Percentiles rank a stretch among this genome's conserved stretches.
Conservation (phyloP, 2,113 vertebrate genomes). For the Prunella fulvescens region DNA sequence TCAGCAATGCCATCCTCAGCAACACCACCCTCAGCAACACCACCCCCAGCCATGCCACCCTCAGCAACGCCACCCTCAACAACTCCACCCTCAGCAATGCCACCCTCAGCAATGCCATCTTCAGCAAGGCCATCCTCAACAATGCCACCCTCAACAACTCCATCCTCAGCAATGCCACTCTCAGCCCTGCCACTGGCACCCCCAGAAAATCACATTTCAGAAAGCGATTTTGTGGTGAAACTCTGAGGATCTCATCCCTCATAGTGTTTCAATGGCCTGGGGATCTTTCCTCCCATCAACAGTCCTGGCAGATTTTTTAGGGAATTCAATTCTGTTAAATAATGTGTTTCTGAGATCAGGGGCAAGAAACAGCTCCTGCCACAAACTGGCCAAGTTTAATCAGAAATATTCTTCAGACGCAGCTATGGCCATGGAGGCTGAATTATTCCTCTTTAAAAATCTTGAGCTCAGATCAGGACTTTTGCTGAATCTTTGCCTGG, state of each 20-base stretch:
- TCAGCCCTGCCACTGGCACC: rapidly evolving
- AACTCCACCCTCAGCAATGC: rapidly evolving
- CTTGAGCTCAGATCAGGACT: not conserved
- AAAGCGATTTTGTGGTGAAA: not conserved
- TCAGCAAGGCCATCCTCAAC: too few relatives aligned
- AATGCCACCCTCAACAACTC: too few relatives aligned
- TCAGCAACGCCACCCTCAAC: too few relatives aligned
- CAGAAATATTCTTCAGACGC: not conserved
- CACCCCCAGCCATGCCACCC: too few relatives aligned
- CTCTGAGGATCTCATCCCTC: not conserved
- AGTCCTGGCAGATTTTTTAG: not conserved
- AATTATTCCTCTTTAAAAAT: not conserved
- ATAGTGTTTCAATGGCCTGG: rapidly evolving
- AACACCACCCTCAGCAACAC: too few relatives aligned
- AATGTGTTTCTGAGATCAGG: not conserved
- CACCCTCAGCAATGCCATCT: too few relatives aligned
- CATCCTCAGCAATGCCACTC: too few relatives aligned
- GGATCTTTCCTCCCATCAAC: not conserved
- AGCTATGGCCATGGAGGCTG: not conserved
- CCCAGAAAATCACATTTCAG: rapidly evolving
- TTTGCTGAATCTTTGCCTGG: not conserved
- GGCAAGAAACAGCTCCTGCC: rapidly evolving
- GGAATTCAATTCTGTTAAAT: not conserved
- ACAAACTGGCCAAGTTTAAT: not conserved
- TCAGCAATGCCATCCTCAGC: too few relatives aligned